Evolutionary conservation across 2,113 vertebrate genomes (phyloP), one percentile per base, ranked within the genome.

Genomic region (Pipra filicauda): DNA sequence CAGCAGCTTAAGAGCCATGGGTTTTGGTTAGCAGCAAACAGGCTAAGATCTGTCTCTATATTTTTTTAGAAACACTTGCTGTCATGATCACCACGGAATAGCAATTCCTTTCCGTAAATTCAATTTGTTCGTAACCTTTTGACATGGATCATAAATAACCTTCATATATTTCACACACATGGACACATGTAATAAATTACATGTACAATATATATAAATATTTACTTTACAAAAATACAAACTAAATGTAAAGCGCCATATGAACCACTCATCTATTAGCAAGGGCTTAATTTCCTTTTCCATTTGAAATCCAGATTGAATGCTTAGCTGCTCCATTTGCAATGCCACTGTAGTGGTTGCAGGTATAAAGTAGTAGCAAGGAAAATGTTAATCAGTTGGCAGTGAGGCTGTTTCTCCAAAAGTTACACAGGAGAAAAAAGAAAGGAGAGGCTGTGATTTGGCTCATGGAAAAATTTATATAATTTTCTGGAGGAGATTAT

Each of bases 51-150:
- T 13, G 10, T 46, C 7, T 75, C 6, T 15, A 1, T 8, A 22
- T 35, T 88, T 41, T 67, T 75, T 62, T 24, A 59, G 11, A 74
- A 88, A 65, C 23, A 70, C 9, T 8, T 62, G 37, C 33, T 84
- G 44, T 30, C 1, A 3, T 49, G 43, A 57, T 61, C 70, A 49
- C 41, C 79, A 51, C 48, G 54, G 51, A 76, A 55, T 21, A 59
- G 23, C 27, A 41, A 65, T 62, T 37, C 15, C 14, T 86, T 52
- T 91, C 17, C 33, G 74, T 59, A 74, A 92, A 74, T 66, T 64
- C 22, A 89, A 48, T 89, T 95, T 86, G 55, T 67, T 77, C 79
- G 43, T 71, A 92, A 83, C n/a, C 64, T 83, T 88, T 83, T 84
- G 76, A 44, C 76, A 87, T n/a, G 35, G 76, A 26, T 11, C 65